These are phyloP conservation scores for Loris lydekkerianus DNA, from an alignment of 2,797 vertebrate genomes.

Conservation along the genomic window DNA sequence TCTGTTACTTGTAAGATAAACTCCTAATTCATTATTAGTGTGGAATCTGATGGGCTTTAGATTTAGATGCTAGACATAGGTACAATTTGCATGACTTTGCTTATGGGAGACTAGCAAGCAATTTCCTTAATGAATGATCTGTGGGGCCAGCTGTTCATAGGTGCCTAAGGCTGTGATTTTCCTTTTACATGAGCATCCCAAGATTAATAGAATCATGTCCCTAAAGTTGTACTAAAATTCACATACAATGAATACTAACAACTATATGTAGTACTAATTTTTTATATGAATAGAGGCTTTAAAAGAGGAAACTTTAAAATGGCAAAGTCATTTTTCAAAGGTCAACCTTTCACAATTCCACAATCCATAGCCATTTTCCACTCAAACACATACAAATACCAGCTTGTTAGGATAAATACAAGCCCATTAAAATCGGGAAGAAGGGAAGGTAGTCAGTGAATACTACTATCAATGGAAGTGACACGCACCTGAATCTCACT, in stretches of 20 bases:
- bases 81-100: too few species aligned
- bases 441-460: background rate
- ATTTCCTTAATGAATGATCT: too few species aligned
- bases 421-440: background rate
- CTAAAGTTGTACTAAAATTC: background rate
- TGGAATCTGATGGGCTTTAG: too few species aligned
- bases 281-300: background rate
- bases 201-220: background rate
- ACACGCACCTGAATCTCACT: background rate
- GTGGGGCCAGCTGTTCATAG: too few species aligned
- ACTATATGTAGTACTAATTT: background rate
- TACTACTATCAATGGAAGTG: background rate
- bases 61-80: too few species aligned
- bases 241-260: background rate
- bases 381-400: background rate
- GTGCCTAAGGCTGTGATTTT: too few species aligned
- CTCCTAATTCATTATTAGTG: too few species aligned
- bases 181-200: background rate
- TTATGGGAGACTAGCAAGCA: too few species aligned
- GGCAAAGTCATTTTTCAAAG: background rate
- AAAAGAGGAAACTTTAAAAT: conserved; percentile 35
- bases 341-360: background rate
- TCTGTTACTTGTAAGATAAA: too few species aligned
- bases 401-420: background rate
- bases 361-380: background rate